phyloP scores from a whole-genome alignment of 2,888 invertebrate genomes.

The Germaria angustata region DNA sequence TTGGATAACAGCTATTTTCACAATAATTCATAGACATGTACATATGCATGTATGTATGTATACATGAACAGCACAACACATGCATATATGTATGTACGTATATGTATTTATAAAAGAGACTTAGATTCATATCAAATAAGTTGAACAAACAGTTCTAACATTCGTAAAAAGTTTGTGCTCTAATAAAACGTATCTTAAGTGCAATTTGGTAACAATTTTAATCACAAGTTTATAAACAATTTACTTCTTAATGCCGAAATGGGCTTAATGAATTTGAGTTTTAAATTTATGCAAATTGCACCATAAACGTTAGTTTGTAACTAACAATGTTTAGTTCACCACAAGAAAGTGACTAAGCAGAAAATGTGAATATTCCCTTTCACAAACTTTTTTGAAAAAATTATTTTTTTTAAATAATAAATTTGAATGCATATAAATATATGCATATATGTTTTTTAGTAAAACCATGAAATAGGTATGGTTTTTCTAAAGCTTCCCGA shows the following conservation, averaged over 20 bases:
- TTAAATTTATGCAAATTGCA: neutral
- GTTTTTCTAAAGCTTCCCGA: too few relatives aligned
- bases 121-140: too few relatives aligned
- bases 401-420: too few relatives aligned
- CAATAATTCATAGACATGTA: neutral
- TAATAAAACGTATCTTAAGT: conserved; percentile 17
- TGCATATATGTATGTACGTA: neutral
- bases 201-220: conserved; percentile 21
- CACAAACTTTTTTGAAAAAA: too few relatives aligned
- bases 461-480: too few relatives aligned
- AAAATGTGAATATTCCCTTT: too few relatives aligned
- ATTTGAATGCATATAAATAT: too few relatives aligned
- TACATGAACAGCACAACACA: neutral
- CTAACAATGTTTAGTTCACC: too few relatives aligned
- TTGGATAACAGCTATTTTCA: conserved; percentile 27
- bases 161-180: conserved; percentile 28
- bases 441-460: too few relatives aligned
- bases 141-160: conserved; percentile 28
- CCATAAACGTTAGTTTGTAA: too few relatives aligned
- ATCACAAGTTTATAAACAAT: conserved; percentile 10
- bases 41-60: neutral
- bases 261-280: neutral
- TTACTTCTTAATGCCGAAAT: neutral
- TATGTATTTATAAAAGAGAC: too few relatives aligned
- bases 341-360: too few relatives aligned